Base-by-base conservation (phyloP, 1,140 invertebrate species). In the Bombus ignitus region DNA sequence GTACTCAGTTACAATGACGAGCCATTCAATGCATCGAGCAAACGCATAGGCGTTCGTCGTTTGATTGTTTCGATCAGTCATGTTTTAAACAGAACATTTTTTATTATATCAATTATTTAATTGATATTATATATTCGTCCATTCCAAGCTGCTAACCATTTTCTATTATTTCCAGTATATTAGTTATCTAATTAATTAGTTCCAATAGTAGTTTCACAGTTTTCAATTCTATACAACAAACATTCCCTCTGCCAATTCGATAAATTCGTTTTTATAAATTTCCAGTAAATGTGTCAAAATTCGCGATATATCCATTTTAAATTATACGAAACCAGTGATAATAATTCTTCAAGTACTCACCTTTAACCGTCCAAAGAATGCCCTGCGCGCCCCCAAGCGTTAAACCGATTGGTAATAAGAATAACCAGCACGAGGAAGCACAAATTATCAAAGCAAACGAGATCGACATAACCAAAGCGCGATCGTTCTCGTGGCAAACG, bases 381-480 rank as follows among this genome's bases (percentile, higher is more conserved):
- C 35, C 9, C 25, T 53, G 25, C 2, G 15, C 10, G 5, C 9
- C 6, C 5, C 53, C 53, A 1, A 37, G n/a, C 42, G 35, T 44
- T 5, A 37, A 32, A 28, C 39, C 25, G 81, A 65, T 28, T 32
- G 18, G 0, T 25, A 44, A 9, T 32, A 75, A 25, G 5, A 82
- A 9, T 32, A 82, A 15, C 81, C 71, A 82, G 32, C 53, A 75
- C 8, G 59, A 47, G 13, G 32, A 10, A 25, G 44, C n/a, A 5
- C 15, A 44, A 15, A 75, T 6, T 42, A 76, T 1, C 32, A 22
- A 12, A 12, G 1, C 35, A 44, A 22, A 39, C 32, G 28, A 44
- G 28, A 53, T 37, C 72, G 72, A 76, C 81, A 76, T 76, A 65
- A 82, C 35, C 28, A 12, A 42, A 1, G 18, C 59, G 42, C 28